A percentile compares a stretch with the other conserved stretches of the same genome.
Conservation (phyloP, 1,140 invertebrate genomes). For the Drosophila micromelanica region DNA sequence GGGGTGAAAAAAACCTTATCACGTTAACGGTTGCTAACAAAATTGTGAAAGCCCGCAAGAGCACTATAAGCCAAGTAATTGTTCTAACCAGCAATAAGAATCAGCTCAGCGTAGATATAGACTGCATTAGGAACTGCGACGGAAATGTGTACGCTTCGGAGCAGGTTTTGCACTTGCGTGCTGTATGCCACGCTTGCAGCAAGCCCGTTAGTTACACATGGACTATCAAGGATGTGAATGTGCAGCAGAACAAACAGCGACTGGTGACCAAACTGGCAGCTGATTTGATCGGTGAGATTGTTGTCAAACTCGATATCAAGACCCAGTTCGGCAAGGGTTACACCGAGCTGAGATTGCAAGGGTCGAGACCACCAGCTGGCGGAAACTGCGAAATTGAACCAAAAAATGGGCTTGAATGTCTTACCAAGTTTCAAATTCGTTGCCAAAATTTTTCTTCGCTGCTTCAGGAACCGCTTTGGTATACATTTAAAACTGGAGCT, state of each 20-base stretch:
- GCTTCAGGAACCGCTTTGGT: slow-evolving; percentile 3
- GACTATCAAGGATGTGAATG: slow-evolving; percentile 5
- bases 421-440: slow-evolving; percentile 15
- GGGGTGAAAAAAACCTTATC: neutral
- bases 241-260: slow-evolving; percentile 16
- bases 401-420: slow-evolving; percentile 6
- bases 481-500: slow-evolving; percentile 6
- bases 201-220: slow-evolving; percentile 21
- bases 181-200: slow-evolving; percentile 13
- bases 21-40: neutral
- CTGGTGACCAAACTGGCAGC: neutral
- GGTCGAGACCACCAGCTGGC: neutral
- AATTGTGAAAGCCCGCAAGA: neutral
- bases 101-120: slow-evolving; percentile 7
- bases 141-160: neutral
- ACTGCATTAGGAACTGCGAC: slow-evolving; percentile 29
- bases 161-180: slow-evolving; percentile 7
- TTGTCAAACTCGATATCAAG: neutral
- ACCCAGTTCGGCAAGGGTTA: neutral
- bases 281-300: neutral
- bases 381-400: slow-evolving; percentile 16
- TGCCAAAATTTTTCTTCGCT: neutral
- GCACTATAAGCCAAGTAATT: slow-evolving; percentile 2
- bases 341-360: neutral
- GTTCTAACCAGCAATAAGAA: neutral